Evolutionary conservation across 2,797 vertebrate genomes (phyloP), one percentile per base, ranked within the genome.

Genomic region (Poliocrania exsul): DNA sequence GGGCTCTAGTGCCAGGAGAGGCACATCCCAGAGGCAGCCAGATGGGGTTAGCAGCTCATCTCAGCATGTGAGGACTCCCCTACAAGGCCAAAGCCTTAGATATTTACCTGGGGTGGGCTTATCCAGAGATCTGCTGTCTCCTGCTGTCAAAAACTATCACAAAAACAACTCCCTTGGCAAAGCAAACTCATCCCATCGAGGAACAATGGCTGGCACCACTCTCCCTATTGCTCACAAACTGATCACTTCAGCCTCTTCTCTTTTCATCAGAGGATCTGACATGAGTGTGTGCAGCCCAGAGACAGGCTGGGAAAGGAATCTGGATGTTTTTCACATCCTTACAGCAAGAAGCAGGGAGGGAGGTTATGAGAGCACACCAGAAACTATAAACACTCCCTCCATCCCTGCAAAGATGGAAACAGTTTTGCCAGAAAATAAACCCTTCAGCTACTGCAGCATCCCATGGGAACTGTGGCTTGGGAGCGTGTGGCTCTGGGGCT

Each of bases 121-220:
- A 73, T 28, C 74, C 61, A 54, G 51, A 75, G 12, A n/a, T 54
- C 60, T 77, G 75, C 28, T 57, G 46, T 25, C 78, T 65, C 25
- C 65, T 42, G n/a, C 69, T 88, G 61, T 60, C 53, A 35, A 86
- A 93, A 80, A 78, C 12, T n/a, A 57, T 25, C n/a, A 78, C 1
- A 10, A 60, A 90, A 91, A 47, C 58, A 86, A 35, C n/a, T 24
- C 33, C 31, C 24, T 35, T 1, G 6, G 69, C 69, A 86, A 66
- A 88, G 86, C 5, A 40, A 49, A 49, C 54, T 75, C 2, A 2
- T 26, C 38, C 53, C 69, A 75, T 16, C 16, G 47, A 73, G 69
- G 69, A 95, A 90, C 93, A 93, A 86, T 83, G 80, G 42, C 80
- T 91, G 91, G 94, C 94, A 93, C 64, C 1, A 2, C 38, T 35